phyloP scores from a whole-genome alignment of 64 coral and sea anemone genomes.

The Anthopleura sola region DNA sequence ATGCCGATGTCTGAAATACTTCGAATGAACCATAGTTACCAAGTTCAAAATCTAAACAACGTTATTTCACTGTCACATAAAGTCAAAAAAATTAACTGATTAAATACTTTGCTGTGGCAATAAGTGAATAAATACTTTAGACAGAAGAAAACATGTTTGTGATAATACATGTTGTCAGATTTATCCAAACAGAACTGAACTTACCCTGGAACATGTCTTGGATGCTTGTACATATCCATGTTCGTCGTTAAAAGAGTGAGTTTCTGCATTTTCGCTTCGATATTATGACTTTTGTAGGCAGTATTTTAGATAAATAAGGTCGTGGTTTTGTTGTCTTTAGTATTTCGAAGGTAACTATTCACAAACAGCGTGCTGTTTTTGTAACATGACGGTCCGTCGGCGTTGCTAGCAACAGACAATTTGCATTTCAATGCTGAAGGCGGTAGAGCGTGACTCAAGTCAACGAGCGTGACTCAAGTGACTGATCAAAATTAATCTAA shows the following conservation, averaged over 20 bases:
- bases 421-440: slow-evolving; percentile 12
- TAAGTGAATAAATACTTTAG: slow-evolving; percentile 8
- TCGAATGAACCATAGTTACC: background rate
- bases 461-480: background rate
- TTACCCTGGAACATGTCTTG: slow-evolving; percentile 65
- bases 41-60: background rate
- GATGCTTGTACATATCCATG: slow-evolving; percentile 55
- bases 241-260: slow-evolving; percentile 53
- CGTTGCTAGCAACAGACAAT: slow-evolving; percentile 28
- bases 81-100: background rate
- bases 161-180: background rate
- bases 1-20: too few relatives aligned
- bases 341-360: background rate
- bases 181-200: slow-evolving; percentile 13
- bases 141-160: background rate
- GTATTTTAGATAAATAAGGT: background rate
- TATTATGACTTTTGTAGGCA: background rate
- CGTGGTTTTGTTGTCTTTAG: background rate
- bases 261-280: slow-evolving; percentile 48
- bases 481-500: too few relatives aligned
- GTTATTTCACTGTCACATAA: background rate
- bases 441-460: background rate
- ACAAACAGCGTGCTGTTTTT: slow-evolving; percentile 25
- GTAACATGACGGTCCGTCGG: background rate
- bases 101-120: background rate